A percentile compares a stretch with the other conserved stretches of the same genome.
phyloP scores from a whole-genome alignment of 2,888 invertebrate genomes.

The Cabera pusaria region DNA sequence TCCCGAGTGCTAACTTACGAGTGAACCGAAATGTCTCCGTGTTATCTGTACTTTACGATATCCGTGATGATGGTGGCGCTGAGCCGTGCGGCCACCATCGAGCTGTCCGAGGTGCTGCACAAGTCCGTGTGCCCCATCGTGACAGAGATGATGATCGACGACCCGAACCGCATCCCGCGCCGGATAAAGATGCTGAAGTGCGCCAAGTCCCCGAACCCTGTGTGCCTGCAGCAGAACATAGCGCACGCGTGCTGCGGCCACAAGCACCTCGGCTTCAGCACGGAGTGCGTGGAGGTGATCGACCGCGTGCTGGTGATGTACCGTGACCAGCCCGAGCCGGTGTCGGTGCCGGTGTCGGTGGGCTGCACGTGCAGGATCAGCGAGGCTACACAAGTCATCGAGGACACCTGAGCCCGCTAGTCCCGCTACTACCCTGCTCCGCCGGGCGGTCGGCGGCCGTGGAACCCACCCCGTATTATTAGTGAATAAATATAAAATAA shows the following conservation, averaged over 20 bases:
- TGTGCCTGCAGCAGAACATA: conserved; percentile 53
- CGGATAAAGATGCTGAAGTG: conserved; percentile 68
- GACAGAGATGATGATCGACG: conserved; percentile 52
- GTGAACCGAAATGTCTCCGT: no score
- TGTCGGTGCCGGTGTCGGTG: conserved; percentile 55
- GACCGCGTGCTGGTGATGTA: conserved; percentile 68
- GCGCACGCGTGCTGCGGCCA: conserved; percentile 65
- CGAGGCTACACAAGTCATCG: conserved; percentile 38
- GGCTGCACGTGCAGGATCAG: conserved; percentile 72
- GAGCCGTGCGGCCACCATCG: conserved; percentile 35
- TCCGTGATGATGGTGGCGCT: no score
- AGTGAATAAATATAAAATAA: conserved; percentile 26
- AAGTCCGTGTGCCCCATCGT: conserved; percentile 67
- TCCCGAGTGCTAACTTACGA: no score
- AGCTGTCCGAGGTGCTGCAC: conserved; percentile 54
- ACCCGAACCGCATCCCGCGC: conserved; percentile 58
- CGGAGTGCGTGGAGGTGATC: conserved; percentile 68
- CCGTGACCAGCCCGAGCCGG: conserved; percentile 35
- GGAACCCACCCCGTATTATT: conserved; percentile 16
- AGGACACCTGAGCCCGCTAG: conserved; percentile 44
- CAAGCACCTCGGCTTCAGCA: conserved; percentile 50
- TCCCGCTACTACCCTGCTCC: no score
- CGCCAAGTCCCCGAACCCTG: conserved; percentile 50
- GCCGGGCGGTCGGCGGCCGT: conserved; percentile 1
- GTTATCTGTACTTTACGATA: no score